A percentile compares a stretch with the other conserved stretches of the same genome.
Conservation (phyloP, 2,113 vertebrate genomes). For the Neoarius graeffei region DNA sequence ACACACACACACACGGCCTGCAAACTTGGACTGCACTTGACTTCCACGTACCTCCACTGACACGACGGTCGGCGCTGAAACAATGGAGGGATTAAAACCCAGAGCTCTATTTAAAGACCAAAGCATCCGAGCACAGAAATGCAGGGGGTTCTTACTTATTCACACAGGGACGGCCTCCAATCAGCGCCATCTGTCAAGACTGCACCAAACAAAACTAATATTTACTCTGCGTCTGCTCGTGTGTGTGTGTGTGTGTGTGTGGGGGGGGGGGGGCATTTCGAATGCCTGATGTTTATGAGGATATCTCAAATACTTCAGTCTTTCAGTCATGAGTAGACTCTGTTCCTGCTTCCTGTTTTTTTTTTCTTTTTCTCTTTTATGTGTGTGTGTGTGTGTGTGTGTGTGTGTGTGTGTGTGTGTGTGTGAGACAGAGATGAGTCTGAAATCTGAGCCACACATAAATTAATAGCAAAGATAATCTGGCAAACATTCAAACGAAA, state of each 20-base stretch:
- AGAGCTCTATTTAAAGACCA: conserved; percentile 64
- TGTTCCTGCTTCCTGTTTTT: neutral
- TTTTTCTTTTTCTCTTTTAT: too few relatives aligned
- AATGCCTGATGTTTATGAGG: conserved; percentile 2
- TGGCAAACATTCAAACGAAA: conserved; percentile 55
- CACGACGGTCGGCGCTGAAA: conserved; percentile 64
- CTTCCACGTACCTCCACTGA: conserved; percentile 49
- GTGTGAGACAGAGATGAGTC: conserved; percentile 30
- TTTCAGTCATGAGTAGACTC: neutral
- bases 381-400: conserved; percentile 13
- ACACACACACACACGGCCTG: conserved; percentile 20
- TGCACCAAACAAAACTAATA: conserved; percentile 47
- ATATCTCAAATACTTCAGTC: neutral
- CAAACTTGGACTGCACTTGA: conserved; percentile 62
- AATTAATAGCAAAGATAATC: conserved; percentile 53
- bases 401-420: conserved; percentile 22
- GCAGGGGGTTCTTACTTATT: conserved; percentile 33
- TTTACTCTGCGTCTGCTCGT: conserved; percentile 12
- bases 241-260: conserved; percentile 13
- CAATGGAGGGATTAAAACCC: conserved; percentile 64
- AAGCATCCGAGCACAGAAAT: conserved; percentile 52
- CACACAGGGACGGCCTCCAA: conserved; percentile 35
- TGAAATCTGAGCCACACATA: conserved; percentile 48
- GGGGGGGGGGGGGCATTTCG: neutral
- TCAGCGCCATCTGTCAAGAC: conserved; percentile 37